Conservation (phyloP, 2,113 vertebrate species). For the Poecile atricapillus region DNA sequence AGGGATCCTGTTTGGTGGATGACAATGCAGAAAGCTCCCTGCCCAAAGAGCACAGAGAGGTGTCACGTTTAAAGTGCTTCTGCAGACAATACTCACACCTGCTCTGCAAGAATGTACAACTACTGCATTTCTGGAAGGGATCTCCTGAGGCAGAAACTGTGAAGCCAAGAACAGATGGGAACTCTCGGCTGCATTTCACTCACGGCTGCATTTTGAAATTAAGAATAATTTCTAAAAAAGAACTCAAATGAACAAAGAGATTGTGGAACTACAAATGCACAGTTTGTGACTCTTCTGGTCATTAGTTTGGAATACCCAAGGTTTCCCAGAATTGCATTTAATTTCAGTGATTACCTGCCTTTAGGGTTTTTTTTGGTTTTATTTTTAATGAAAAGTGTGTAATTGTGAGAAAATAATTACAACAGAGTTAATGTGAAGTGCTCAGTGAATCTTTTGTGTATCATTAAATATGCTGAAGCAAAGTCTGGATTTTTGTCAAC, state of each 20-base stretch:
- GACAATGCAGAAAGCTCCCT: not conserved
- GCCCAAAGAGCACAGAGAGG: not conserved
- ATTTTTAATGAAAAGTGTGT: not conserved
- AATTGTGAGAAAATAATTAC: not conserved
- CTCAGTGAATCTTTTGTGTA: not conserved
- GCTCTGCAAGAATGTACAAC: constrained; percentile 5
- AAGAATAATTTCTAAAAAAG: not conserved
- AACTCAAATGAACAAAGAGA: not conserved
- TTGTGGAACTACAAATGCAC: not conserved
- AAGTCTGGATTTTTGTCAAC: not conserved
- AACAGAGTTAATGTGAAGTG: not conserved
- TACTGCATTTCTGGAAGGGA: not conserved
- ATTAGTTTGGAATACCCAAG: not conserved
- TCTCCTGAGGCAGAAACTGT: constrained; percentile 21
- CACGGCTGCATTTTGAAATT: not conserved
- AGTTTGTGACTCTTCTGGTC: not conserved
- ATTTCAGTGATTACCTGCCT: not conserved
- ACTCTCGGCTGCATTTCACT: not conserved
- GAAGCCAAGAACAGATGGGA: constrained; percentile 39
- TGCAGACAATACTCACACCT: not conserved
- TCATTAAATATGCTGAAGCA: not conserved
- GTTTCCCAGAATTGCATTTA: not conserved
- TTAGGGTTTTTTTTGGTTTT: not conserved
- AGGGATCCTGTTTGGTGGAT: not conserved
- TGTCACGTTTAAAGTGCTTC: not conserved